Conservation (phyloP, 2,113 vertebrate genomes). For the Pleuronectes platessa region DNA sequence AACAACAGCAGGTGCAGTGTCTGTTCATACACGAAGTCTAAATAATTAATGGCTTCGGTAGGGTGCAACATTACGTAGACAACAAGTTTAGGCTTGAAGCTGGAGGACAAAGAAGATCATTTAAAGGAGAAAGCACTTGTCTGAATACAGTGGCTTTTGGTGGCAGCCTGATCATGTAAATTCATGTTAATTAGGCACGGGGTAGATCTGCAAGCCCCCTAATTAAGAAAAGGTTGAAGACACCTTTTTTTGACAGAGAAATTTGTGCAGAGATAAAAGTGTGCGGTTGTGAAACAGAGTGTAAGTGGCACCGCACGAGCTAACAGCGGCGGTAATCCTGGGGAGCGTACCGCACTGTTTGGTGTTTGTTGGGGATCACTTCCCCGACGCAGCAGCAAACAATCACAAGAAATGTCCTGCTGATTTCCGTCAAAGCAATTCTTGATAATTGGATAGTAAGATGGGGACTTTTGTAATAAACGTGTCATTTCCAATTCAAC, state of each 20-base stretch:
- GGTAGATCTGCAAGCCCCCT: conserved; percentile 1
- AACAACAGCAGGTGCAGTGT: neutral
- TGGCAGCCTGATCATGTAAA: neutral
- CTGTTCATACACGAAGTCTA: too few species aligned
- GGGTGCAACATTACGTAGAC: neutral
- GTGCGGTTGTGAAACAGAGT: neutral
- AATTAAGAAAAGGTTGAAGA: neutral
- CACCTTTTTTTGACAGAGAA: neutral
- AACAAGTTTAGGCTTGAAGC: too few species aligned
- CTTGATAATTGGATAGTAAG: conserved; percentile 33
- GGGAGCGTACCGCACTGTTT: neutral
- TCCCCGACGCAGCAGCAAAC: conserved; percentile 8
- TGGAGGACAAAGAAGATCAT: neutral
- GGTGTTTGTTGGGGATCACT: conserved; percentile 29
- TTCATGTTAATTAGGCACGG: conserved; percentile 20
- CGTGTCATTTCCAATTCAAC: conserved; percentile 18
- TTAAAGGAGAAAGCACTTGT: neutral
- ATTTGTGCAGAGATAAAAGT: conserved; percentile 11
- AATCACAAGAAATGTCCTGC: conserved; percentile 23
- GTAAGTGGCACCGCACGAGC: neutral
- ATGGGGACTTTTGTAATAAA: conserved; percentile 27
- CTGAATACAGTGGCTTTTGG: conserved; percentile 4
- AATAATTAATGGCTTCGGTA: neutral
- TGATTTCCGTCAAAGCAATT: conserved; percentile 31
- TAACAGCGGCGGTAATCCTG: neutral